Base-by-base conservation (phyloP, 2,888 invertebrate genomes). In the Leuctra nigra region DNA sequence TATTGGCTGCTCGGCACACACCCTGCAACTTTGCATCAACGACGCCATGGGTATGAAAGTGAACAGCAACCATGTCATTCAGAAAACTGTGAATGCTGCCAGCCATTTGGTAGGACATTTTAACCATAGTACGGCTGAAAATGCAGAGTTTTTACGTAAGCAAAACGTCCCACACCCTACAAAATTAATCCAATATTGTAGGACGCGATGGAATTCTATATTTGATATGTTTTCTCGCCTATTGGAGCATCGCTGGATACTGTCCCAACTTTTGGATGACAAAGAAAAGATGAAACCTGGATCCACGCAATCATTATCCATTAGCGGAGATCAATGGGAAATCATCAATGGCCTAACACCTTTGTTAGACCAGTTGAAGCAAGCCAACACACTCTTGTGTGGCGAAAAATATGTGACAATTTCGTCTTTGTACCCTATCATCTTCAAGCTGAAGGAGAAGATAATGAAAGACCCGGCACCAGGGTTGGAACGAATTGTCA, bases 1-100 rank as follows among this genome's bases (percentile, higher is more conserved):
- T 23, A 56, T 66, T 24, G 62, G 60, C 20, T 66, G 66, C 53
- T 61, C 61, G 61, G 61, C 64, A 35, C 66, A 65, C 60, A 61
- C 65, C 11, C 54, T 66, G 24, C 64, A 66, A 39, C 56, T 64
- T 16, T 61, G 56, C 18, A 36, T 66, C 24, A 63, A 64, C 56
- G 64, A 64, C 57, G 61, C 60, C 55, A 52, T 62, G 23, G 56
- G 53, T 1, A 29, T 39, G 4, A 39, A 39, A 20, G 16, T n/a
- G 2, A 11, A 18, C 3, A 18, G 18, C 16, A 39, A 39, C 20
- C 39, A 39, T n/a, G 2, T 20, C 7, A 39, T 39, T 4, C 39
- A 39, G 9, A 39, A 39, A 16, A 39, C 20, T 16, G 16, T 39
- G 16, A 39, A 39, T 14, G 39, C 16, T 4, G 4, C 36, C 4